These are phyloP conservation scores for Mythimna ferrago DNA, from an alignment of 2,888 invertebrate genomes.

Conservation along the genomic window DNA sequence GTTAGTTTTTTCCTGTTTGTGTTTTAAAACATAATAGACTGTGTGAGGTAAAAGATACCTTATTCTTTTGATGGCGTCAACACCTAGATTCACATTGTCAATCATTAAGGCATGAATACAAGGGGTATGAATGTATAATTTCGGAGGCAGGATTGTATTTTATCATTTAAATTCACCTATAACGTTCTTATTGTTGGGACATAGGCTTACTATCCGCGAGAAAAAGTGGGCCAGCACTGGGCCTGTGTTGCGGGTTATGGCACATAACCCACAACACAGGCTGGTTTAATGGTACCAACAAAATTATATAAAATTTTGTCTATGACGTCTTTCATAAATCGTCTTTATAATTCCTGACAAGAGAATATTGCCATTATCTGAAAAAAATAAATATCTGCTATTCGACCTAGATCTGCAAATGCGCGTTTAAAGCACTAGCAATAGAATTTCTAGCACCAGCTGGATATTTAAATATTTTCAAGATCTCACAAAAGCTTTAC, in stretches of 20 bases:
- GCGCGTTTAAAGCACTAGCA: not conserved
- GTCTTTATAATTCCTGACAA: not conserved
- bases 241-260: too few species aligned
- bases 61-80: not conserved
- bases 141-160: not conserved
- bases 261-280: too few species aligned
- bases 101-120: not conserved
- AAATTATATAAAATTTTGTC: not conserved
- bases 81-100: not conserved
- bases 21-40: constrained; percentile 7
- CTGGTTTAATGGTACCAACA: not conserved
- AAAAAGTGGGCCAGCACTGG: too few species aligned
- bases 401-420: constrained; percentile 6
- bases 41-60: constrained; percentile 3
- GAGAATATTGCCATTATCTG: not conserved
- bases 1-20: constrained; percentile 20
- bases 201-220: not conserved
- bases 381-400: too few species aligned
- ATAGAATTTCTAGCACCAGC: not conserved
- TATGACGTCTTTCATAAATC: not conserved
- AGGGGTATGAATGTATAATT: not conserved
- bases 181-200: not conserved
- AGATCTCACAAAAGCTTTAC: constrained; percentile 34
- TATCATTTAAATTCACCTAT: not conserved
- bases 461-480: constrained; percentile 35